A percentile compares a stretch with the other conserved stretches of the same genome.
Evolutionary conservation across 2,888 invertebrate genomes (phyloP).

Genomic region (Epinotia brunnichana): DNA sequence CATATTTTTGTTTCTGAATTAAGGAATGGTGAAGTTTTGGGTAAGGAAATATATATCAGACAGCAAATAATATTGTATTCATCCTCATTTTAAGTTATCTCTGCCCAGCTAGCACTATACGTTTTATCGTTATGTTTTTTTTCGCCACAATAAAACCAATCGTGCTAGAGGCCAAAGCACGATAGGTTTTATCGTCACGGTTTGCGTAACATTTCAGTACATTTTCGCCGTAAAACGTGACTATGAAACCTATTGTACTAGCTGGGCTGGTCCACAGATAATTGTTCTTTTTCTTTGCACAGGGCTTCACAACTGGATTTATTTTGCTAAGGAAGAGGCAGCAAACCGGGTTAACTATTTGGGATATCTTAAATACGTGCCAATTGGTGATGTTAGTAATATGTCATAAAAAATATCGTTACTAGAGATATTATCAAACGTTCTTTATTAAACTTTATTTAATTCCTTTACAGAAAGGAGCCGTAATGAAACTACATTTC

Average conservation of each 20-base stretch:
- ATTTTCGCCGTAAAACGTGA: no score
- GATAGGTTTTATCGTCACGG: no score
- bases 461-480: conserved; percentile 87
- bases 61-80: neutral
- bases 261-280: neutral
- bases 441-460: neutral
- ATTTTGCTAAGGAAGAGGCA: conserved; percentile 90
- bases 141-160: no score
- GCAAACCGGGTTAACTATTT: conserved; percentile 89
- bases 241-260: no score
- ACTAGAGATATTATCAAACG: neutral
- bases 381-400: conserved; percentile 87
- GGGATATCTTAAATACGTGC: conserved; percentile 89
- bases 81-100: neutral
- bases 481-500: conserved; percentile 88
- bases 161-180: no score
- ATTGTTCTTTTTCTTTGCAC: conserved; percentile 49
- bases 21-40: conserved; percentile 88
- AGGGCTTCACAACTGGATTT: conserved; percentile 96
- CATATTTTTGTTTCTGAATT: conserved; percentile 96
- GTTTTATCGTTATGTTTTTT: no score
- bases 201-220: no score
- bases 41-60: conserved; percentile 50
- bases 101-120: no score
- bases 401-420: conserved; percentile 2